These are phyloP conservation scores for Homarus americanus DNA, from an alignment of 1,140 invertebrate genomes.

Conservation along the genomic window DNA sequence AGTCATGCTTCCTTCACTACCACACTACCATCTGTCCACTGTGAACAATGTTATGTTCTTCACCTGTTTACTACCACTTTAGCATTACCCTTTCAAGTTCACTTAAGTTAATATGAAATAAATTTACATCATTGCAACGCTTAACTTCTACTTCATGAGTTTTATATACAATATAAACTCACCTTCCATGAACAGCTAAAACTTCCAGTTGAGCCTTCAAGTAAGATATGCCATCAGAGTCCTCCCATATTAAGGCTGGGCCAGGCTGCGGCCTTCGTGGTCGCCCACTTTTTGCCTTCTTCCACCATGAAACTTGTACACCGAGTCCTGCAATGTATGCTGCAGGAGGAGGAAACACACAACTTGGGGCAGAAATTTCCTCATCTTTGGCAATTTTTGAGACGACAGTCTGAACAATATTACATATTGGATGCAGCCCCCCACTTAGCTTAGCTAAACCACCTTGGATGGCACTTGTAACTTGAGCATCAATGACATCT, in stretches of 20 bases:
- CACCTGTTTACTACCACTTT: too few relatives aligned
- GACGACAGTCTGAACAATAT: constrained; percentile 31
- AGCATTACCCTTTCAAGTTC: too few relatives aligned
- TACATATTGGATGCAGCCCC: constrained; percentile 29
- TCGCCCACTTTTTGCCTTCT: constrained; percentile 16
- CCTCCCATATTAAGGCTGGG: constrained; percentile 67
- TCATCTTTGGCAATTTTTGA: not conserved
- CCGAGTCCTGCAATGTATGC: not conserved
- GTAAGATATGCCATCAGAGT: constrained; percentile 34
- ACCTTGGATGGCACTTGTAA: not conserved
- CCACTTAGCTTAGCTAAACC: constrained; percentile 43
- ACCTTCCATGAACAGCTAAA: constrained; percentile 72
- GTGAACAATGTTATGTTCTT: too few relatives aligned
- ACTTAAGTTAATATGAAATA: too few relatives aligned
- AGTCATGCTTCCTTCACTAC: too few relatives aligned
- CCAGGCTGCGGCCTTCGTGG: constrained; percentile 63
- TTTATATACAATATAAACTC: not conserved
- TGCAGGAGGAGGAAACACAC: not conserved
- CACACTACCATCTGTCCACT: too few relatives aligned
- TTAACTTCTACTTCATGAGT: not conserved
- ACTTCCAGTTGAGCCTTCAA: constrained; percentile 57
- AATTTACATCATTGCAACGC: too few relatives aligned
- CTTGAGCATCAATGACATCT: not conserved
- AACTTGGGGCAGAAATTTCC: not conserved
- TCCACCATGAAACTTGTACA: constrained; percentile 39